Evolutionary conservation across 2,113 vertebrate species (phyloP), one percentile per base, ranked within the genome.

Genomic region (Ageneiosus marmoratus): DNA sequence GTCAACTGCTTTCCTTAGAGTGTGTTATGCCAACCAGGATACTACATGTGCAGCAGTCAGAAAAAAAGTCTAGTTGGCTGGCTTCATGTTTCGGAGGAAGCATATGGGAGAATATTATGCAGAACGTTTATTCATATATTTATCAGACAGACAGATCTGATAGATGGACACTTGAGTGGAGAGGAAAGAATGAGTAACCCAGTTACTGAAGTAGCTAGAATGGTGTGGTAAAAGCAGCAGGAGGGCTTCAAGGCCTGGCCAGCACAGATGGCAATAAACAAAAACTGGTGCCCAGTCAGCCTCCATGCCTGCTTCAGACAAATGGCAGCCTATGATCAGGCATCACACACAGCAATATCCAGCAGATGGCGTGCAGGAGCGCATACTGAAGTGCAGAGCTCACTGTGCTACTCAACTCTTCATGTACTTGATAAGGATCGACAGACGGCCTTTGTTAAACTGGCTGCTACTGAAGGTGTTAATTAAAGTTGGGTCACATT

Each of bases 351-450:
- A 86, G 86, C 87, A 87, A 80, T 83, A 4, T 29, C 44, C 92
- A 88, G 90, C 86, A 92, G 92, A 90, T 84, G 91, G 78, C 88
- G 83, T 83, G 41, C 5, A 29, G 1, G 77, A 83, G 76, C 76
- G n/a, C 48, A 56, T 48, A 76, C 27, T 5, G 11, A 32, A 63
- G 7, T 82, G 41, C 55, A 63, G n/a, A n/a, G 27, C 62, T 34
- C 22, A 44, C 63, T 15, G 24, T 29, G 20, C 18, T 27, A 22
- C 32, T 60, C 24, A 58, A 20, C n/a, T n/a, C 8, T 9, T 27
- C 2, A 48, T 50, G 75, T 55, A n/a, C 63, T 72, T 79, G 51
- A 77, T 29, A 2, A 76, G 29, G 80, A 22, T 29, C 29, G 32
- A 82, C 27, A 83, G 50, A 32, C 27, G 46, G 62, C n/a, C 37